Conservation (phyloP, 2,888 invertebrate genomes). For the Lydus trimaculatus region DNA sequence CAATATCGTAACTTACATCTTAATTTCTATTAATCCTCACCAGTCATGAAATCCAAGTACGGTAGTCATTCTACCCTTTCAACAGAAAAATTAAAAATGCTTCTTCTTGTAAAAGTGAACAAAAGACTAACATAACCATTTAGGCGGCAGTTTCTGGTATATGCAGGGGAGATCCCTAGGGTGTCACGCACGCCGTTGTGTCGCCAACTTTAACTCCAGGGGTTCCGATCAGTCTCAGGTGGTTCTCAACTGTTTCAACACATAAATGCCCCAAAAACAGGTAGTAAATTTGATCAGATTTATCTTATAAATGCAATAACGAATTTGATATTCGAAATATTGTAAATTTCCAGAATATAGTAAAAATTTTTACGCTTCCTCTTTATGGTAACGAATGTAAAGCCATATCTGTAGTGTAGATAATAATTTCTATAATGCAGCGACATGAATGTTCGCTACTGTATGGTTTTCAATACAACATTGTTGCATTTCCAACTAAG, state of each 20-base stretch:
- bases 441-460: constrained; percentile 5
- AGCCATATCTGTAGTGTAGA: background rate
- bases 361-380: background rate
- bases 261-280: constrained; percentile 29
- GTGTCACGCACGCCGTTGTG: constrained; percentile 40
- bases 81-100: constrained; percentile 44
- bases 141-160: constrained; percentile 36
- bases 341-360: background rate
- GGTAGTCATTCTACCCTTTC: constrained; percentile 42
- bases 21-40: constrained; percentile 41
- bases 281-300: constrained; percentile 31
- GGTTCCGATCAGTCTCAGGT: constrained; percentile 40
- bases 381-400: background rate
- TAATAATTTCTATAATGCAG: constrained; percentile 5
- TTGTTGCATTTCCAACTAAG: constrained; percentile 19
- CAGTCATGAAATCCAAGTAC: constrained; percentile 36
- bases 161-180: constrained; percentile 35
- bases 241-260: constrained; percentile 31
- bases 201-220: constrained; percentile 43
- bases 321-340: background rate
- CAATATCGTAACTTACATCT: constrained; percentile 40
- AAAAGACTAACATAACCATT: constrained; percentile 46
- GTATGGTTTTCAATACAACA: constrained; percentile 6
- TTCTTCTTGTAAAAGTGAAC: constrained; percentile 38
- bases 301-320: constrained; percentile 20